A percentile compares a stretch with the other conserved stretches of the same genome.
These are phyloP conservation scores for Ancistrus triradiatus DNA, from an alignment of 2,113 vertebrate species.

Conservation along the genomic window DNA sequence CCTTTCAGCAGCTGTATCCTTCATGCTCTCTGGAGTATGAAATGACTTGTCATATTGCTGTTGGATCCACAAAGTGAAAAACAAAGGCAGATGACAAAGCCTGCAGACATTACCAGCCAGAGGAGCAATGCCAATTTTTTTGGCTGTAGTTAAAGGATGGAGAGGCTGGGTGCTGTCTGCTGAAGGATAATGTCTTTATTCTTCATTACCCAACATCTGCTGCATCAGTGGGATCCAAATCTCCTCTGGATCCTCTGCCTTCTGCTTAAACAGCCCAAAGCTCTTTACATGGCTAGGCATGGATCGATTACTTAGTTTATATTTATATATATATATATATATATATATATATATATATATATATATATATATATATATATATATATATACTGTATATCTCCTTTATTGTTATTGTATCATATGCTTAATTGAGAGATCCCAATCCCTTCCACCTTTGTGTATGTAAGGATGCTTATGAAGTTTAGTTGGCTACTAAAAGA, in stretches of 20 bases:
- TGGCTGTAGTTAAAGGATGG: conserved; percentile 16
- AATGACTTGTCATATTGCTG: conserved; percentile 37
- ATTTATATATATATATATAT: too few relatives aligned
- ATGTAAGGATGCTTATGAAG: too few relatives aligned
- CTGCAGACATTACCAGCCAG: neutral
- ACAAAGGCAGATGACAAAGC: conserved; percentile 27
- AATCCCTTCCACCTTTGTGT: too few relatives aligned
- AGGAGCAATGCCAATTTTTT: conserved; percentile 15
- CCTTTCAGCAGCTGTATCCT: conserved; percentile 37
- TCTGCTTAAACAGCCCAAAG: neutral
- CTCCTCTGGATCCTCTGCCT: conserved; percentile 24
- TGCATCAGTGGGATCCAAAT: conserved; percentile 26
- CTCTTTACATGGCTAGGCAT: too few relatives aligned
- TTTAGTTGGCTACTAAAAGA: too few relatives aligned
- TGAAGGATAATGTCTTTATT: conserved; percentile 35
- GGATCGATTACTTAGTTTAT: too few relatives aligned
- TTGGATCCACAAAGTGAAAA: conserved; percentile 23
- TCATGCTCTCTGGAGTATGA: conserved; percentile 50
- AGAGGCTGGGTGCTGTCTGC: conserved; percentile 1
- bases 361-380: too few relatives aligned
- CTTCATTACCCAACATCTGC: conserved; percentile 33
- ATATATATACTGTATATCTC: too few relatives aligned
- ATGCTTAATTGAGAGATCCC: too few relatives aligned
- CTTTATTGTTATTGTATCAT: too few relatives aligned
- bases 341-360: too few relatives aligned